Percentiles rank a stretch among this genome's conserved stretches.
These are phyloP conservation scores for Arge pagana DNA, from an alignment of 2,888 invertebrate genomes.

Conservation along the genomic window DNA sequence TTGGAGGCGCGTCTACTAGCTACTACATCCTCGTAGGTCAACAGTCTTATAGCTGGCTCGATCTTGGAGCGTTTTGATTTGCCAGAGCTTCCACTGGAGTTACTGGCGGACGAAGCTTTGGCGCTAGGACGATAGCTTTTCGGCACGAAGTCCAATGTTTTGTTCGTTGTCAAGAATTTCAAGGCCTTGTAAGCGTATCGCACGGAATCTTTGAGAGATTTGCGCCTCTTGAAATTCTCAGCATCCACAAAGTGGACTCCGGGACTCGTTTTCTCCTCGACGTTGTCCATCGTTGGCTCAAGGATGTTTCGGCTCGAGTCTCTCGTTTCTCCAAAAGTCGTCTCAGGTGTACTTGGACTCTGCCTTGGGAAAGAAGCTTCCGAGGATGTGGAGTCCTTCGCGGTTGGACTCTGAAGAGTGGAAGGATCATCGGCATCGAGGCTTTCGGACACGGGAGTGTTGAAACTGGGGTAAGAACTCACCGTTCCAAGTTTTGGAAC, in stretches of 20 bases:
- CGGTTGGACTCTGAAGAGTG: background rate
- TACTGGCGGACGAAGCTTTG: conserved; percentile 11
- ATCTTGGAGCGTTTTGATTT: conserved; percentile 8
- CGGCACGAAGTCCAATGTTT: conserved; percentile 28
- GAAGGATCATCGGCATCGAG: conserved; percentile 14
- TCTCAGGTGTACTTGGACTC: too few relatives aligned
- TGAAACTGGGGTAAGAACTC: conserved; percentile 23
- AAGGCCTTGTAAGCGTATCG: conserved; percentile 37
- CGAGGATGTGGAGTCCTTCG: too few relatives aligned
- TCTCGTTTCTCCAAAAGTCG: too few relatives aligned
- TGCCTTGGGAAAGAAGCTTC: too few relatives aligned
- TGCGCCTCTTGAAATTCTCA: conserved; percentile 4
- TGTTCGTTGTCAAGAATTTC: conserved; percentile 30
- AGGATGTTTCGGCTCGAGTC: too few relatives aligned
- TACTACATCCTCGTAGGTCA: conserved; percentile 10
- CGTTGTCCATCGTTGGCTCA: too few relatives aligned
- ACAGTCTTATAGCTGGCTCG: conserved; percentile 15
- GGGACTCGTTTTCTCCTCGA: too few relatives aligned
- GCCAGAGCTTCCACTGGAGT: conserved; percentile 2
- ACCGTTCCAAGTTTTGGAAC: conserved; percentile 21
- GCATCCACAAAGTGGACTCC: background rate
- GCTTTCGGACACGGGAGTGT: conserved; percentile 11
- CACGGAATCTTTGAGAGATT: conserved; percentile 27
- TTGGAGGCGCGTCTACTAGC: background rate
- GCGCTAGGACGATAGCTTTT: conserved; percentile 5